phyloP scores from a whole-genome alignment of 1,140 invertebrate species.

The Aphelinus certus region DNA sequence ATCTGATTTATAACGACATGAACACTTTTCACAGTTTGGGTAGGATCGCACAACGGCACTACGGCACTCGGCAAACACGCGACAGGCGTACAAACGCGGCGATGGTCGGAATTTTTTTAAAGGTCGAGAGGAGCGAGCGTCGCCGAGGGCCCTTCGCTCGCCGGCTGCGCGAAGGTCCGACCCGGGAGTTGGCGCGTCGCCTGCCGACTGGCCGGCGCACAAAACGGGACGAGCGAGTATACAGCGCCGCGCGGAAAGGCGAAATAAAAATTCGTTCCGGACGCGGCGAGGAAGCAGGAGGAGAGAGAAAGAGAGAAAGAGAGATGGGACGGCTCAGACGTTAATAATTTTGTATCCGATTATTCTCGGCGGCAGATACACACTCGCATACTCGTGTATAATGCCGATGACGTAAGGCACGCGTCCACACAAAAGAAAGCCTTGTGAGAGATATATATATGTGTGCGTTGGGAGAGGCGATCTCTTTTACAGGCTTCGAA shows the following conservation, averaged over 20 bases:
- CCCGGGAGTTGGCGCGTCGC: not conserved
- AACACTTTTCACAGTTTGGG: no score
- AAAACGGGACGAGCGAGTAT: not conserved
- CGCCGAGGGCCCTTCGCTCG: not conserved
- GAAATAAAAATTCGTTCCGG: slow-evolving; percentile 27
- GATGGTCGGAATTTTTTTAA: not conserved
- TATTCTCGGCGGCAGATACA: slow-evolving; percentile 11
- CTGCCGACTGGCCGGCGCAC: not conserved
- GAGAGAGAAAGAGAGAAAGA: not conserved
- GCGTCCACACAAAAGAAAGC: slow-evolving; percentile 25
- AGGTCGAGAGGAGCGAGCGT: not conserved
- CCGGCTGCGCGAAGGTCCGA: no score
- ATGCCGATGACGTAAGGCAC: slow-evolving; percentile 15
- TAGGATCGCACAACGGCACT: no score
- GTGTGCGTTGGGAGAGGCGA: no score
- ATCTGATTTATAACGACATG: no score
- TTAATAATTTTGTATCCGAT: slow-evolving; percentile 28
- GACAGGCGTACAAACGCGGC: not conserved
- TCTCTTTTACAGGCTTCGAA: no score
- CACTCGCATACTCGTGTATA: not conserved
- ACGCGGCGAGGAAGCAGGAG: not conserved
- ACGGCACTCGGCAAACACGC: not conserved
- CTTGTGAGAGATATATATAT: not conserved
- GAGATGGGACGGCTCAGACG: slow-evolving; percentile 1
- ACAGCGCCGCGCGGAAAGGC: slow-evolving; percentile 1